A percentile compares a stretch with the other conserved stretches of the same genome.
Evolutionary conservation across 2,888 invertebrate species (phyloP).

Genomic region (Caenorhabditis afra): DNA sequence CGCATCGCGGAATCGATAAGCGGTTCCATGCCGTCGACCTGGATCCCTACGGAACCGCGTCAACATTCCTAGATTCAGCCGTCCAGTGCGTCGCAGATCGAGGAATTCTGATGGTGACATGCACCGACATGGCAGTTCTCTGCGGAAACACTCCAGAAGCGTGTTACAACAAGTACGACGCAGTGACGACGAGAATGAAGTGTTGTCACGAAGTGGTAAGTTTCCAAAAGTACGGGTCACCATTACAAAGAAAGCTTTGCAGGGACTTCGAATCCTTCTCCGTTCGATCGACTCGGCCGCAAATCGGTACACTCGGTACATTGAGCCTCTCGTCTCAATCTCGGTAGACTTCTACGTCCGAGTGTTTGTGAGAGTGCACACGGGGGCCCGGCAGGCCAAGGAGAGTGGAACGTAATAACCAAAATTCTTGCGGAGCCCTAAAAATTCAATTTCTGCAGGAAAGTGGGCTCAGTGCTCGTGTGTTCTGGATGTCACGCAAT

Average conservation of each 20-base stretch:
- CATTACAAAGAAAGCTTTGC: slow-evolving; percentile 57
- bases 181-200: slow-evolving; percentile 89
- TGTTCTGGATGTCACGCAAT: slow-evolving; percentile 92
- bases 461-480: slow-evolving; percentile 90
- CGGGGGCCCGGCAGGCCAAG: slow-evolving; percentile 90
- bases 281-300: slow-evolving; percentile 93
- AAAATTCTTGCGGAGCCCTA: neutral
- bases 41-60: slow-evolving; percentile 97
- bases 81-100: slow-evolving; percentile 84
- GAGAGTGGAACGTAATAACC: slow-evolving; percentile 86
- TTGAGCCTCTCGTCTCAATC: slow-evolving; percentile 91
- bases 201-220: slow-evolving; percentile 94
- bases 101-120: slow-evolving; percentile 92
- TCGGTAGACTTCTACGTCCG: slow-evolving; percentile 97
- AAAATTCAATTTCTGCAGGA: slow-evolving; percentile 84
- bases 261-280: slow-evolving; percentile 93
- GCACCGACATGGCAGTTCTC: slow-evolving; percentile 94
- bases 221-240: slow-evolving; percentile 39
- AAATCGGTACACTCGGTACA: slow-evolving; percentile 92
- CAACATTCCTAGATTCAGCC: slow-evolving; percentile 91
- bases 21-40: slow-evolving; percentile 93
- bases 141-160: slow-evolving; percentile 97
- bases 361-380: slow-evolving; percentile 90
- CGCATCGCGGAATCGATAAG: slow-evolving; percentile 85
- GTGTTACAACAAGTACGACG: slow-evolving; percentile 93